Evolutionary conservation across 2,797 vertebrate species (phyloP).

Genomic region (Chanos chanos): DNA sequence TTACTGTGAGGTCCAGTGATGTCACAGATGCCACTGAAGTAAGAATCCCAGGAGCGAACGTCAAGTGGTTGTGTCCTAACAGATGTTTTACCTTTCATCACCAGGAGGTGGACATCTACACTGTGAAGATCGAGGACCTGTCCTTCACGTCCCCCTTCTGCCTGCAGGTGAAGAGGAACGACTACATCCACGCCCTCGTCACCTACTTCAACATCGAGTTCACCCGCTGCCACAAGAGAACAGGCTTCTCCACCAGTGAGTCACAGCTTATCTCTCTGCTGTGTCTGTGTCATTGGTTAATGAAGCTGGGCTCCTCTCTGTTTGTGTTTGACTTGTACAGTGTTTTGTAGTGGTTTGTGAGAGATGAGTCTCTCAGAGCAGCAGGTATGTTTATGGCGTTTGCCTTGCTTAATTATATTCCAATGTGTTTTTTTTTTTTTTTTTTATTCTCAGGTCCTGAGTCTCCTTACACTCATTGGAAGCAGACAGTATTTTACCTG

Average conservation of each 20-base stretch:
- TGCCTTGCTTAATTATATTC: too few species aligned
- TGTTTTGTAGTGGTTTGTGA: not conserved
- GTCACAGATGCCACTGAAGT: too few species aligned
- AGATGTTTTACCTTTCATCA: not conserved
- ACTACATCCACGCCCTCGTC: conserved; percentile 90
- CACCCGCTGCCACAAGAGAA: conserved; percentile 91
- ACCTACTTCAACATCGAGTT: conserved; percentile 98
- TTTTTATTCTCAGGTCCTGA: conserved; percentile 76
- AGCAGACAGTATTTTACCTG: conserved; percentile 94
- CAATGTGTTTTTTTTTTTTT: not conserved
- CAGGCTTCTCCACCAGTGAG: conserved; percentile 90
- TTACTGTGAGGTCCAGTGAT: too few species aligned
- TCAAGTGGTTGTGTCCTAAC: too few species aligned
- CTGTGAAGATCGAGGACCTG: conserved; percentile 89
- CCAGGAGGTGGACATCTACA: conserved; percentile 94
- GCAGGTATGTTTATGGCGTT: too few species aligned
- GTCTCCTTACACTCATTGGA: conserved; percentile 95
- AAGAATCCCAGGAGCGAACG: too few species aligned
- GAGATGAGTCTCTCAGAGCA: not conserved
- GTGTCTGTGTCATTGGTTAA: too few species aligned
- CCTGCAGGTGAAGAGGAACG: conserved; percentile 92
- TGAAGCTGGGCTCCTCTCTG: not conserved
- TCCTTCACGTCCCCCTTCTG: conserved; percentile 93
- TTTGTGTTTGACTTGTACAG: not conserved
- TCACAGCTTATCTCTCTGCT: too few species aligned